Base-by-base conservation (phyloP, 2,797 vertebrate genomes). In the Rhynchonycteris naso region DNA sequence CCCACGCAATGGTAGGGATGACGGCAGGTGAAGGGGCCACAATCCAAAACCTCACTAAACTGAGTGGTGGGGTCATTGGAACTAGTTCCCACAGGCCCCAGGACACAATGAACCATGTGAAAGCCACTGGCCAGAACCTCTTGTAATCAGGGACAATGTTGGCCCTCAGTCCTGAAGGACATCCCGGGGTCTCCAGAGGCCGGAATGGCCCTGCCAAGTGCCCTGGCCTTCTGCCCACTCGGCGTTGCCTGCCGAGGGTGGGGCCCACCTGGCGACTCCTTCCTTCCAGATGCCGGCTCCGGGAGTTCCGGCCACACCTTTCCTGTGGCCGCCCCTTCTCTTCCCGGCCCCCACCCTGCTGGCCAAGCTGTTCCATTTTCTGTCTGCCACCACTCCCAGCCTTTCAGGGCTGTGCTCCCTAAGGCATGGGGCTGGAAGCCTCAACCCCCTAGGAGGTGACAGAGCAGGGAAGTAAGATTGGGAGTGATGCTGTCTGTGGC, bases 221-320 rank as follows among this genome's bases (percentile, higher is more conserved):
- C 74, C 84, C 95, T 95, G 96, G 97, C 95, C 71, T 24, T 0
- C 28, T 82, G 96, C 96, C 90, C 6, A 7, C 84, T 79, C 7
- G 0, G 80, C 24, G 3, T 81, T 14, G 91, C 93, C 63, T 72
- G 92, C 63, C 0, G 4, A 88, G 92, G 96, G 96, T 22, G 89
- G 79, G 65, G 72, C 95, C 83, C 97, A 97, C 96, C 96, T 97
- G 96, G 96, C 69, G 92, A 86, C 94, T 96, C 93, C 93, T 94
- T 93, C 95, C 97, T 96, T 71, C 94, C 91, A 92, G 95, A 82
- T 87, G 93, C 79, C 21, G 95, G 91, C 96, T 96, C 93, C 89
- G 1, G 63, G 58, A 47, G 18, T 88, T 95, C 95, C 61, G 52
- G 95, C 75, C 95, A 26, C 91, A 43, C 93, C 95, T 90, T 97